phyloP scores from a whole-genome alignment of 2,797 vertebrate species.

The Gambelia wislizenii region DNA sequence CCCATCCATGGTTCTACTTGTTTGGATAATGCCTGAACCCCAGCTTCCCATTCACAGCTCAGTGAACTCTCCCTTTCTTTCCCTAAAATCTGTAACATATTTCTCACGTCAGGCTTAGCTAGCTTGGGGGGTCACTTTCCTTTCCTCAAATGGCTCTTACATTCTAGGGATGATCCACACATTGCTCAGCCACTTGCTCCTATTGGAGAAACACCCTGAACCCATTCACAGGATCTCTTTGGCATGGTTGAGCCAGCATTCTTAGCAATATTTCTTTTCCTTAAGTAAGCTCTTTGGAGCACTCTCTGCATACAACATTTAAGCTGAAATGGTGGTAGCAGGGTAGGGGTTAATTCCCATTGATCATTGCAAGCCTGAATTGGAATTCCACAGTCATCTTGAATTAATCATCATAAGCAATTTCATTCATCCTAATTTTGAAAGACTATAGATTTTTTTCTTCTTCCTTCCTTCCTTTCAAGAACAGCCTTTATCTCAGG shows the following conservation, averaged over 20 bases:
- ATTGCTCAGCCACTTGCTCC: background rate
- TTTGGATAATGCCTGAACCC: no score
- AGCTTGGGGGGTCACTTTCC: background rate
- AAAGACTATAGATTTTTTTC: background rate
- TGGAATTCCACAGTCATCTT: slow-evolving; percentile 69
- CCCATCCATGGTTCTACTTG: background rate
- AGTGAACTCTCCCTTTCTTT: background rate
- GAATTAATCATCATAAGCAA: slow-evolving; percentile 56
- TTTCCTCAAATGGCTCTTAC: background rate
- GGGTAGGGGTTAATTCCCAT: slow-evolving; percentile 43
- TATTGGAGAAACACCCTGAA: background rate
- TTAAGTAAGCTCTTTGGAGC: slow-evolving; percentile 27
- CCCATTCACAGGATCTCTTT: background rate
- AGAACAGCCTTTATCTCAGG: slow-evolving; percentile 40
- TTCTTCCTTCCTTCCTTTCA: slow-evolving; percentile 12
- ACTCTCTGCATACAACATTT: slow-evolving; percentile 10
- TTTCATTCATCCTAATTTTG: slow-evolving; percentile 52
- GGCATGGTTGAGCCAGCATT: background rate
- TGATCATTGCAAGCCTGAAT: slow-evolving; percentile 68
- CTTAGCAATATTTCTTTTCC: background rate
- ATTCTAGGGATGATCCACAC: background rate
- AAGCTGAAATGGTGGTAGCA: slow-evolving; percentile 49
- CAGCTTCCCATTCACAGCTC: background rate
- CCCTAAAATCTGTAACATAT: background rate
- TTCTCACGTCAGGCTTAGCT: background rate